A percentile compares a stretch with the other conserved stretches of the same genome.
These are phyloP conservation scores for Phengaris alcon DNA, from an alignment of 2,888 invertebrate species.

Conservation along the genomic window DNA sequence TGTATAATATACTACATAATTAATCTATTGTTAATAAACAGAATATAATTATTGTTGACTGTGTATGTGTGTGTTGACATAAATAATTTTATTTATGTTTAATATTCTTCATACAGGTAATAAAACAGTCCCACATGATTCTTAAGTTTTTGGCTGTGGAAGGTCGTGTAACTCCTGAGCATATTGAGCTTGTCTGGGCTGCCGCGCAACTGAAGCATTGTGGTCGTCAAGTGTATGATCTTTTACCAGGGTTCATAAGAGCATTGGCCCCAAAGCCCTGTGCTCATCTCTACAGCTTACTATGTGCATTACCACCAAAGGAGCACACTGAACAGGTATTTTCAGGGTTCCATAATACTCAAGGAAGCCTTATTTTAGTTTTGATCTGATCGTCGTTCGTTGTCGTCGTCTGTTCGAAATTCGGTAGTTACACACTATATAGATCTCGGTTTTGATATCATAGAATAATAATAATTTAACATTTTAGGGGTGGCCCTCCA, in stretches of 20 bases:
- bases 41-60: too few relatives aligned
- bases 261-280: conserved; percentile 93
- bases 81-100: conserved; percentile 8
- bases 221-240: conserved; percentile 94
- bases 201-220: conserved; percentile 97
- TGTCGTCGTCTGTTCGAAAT: too few relatives aligned
- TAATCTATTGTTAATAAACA: too few relatives aligned
- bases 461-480: too few relatives aligned
- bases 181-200: conserved; percentile 96
- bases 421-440: too few relatives aligned
- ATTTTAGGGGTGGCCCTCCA: too few relatives aligned
- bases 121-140: conserved; percentile 96
- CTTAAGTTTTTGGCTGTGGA: conserved; percentile 95
- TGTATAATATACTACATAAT: too few relatives aligned
- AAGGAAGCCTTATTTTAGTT: too few relatives aligned
- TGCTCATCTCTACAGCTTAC: conserved; percentile 90
- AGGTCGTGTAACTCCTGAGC: conserved; percentile 92
- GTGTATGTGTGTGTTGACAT: too few relatives aligned
- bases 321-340: conserved; percentile 93
- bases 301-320: conserved; percentile 92
- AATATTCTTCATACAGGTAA: conserved; percentile 77
- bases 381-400: too few relatives aligned
- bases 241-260: conserved; percentile 93
- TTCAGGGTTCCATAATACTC: too few relatives aligned
- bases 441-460: too few relatives aligned